phyloP scores from a whole-genome alignment of 2,797 vertebrate genomes.

The Diglossa cyanea region DNA sequence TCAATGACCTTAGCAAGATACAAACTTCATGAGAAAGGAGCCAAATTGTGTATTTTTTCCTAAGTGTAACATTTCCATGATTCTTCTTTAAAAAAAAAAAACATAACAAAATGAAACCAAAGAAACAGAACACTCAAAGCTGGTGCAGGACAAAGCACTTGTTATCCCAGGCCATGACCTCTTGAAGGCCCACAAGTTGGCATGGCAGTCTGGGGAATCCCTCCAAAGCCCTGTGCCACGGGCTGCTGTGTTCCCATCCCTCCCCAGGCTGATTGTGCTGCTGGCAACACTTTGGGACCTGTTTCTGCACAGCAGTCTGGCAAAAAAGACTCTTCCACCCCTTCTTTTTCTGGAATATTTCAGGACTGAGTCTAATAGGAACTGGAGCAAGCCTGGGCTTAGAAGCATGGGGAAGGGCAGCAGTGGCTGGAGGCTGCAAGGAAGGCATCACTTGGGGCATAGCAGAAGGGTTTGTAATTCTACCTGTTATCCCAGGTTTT shows the following conservation, averaged over 20 bases:
- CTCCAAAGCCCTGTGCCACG: fast-evolving
- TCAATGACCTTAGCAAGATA: not conserved
- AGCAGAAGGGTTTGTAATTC: not conserved
- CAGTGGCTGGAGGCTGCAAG: not conserved
- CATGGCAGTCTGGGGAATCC: not conserved
- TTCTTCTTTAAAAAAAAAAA: not conserved
- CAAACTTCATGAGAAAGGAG: not conserved
- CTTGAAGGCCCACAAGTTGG: fast-evolving
- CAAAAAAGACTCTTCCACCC: not conserved
- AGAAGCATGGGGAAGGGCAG: not conserved
- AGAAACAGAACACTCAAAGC: not conserved
- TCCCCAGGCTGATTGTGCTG: not conserved
- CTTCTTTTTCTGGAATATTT: not conserved
- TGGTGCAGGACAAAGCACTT: not conserved
- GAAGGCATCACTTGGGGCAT: not conserved
- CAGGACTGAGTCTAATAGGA: not conserved
- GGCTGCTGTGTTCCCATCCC: not conserved
- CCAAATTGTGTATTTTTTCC: not conserved
- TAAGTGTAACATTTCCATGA: not conserved
- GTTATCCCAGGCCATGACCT: not conserved
- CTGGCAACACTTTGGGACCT: not conserved
- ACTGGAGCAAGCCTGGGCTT: not conserved
- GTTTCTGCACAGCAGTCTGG: not conserved
- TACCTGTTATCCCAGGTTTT: not conserved
- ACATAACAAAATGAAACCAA: not conserved